Base-by-base conservation (phyloP, 2,888 invertebrate species). In the Anagyrus pseudococci region DNA sequence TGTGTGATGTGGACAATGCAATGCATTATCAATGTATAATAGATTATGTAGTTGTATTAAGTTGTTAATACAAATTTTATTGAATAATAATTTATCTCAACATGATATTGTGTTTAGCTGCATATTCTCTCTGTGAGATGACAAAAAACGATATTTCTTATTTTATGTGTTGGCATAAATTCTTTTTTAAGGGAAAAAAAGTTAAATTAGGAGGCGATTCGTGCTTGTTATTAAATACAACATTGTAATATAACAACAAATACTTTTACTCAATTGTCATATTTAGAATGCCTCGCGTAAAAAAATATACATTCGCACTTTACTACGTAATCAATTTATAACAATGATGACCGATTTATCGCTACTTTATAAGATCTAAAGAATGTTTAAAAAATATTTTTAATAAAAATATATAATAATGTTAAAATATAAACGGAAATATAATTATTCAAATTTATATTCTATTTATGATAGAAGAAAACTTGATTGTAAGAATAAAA, bases 21-120 rank as follows among this genome's bases (percentile, higher is more conserved):
- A 68, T 69, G 69, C 66, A 70, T 68, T 69, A 64, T 71, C 64
- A 67, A 66, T 68, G 66, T 67, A 68, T 67, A 67, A 66, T 67
- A 62, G 65, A 67, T 72, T 62, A 62, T 67, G 48, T 70, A 71
- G 70, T 67, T 68, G 58, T 62, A 57, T 62, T 59, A 62, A 62
- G 62, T 57, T 66, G 59, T 62, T 60, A 53, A 59, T 66, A 59
- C 33, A 66, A 62, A 66, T 70, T 58, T 65, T 66, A 56, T 62
- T 37, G 44, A 56, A 20, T 62, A 62, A 62, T 65, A 55, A 65
- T 65, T 65, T 65, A 65, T 61, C 53, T 20, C 33, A 56, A 63
- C 48, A 58, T 40, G 44, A 58, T 59, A 59, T 20, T 63, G 58
- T 37, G 58, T 22, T 50, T 48, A 59, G 57, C 2, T 43, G 4